Base-by-base conservation (phyloP, 2,888 invertebrate species). In the Temnothorax ravouxi region DNA sequence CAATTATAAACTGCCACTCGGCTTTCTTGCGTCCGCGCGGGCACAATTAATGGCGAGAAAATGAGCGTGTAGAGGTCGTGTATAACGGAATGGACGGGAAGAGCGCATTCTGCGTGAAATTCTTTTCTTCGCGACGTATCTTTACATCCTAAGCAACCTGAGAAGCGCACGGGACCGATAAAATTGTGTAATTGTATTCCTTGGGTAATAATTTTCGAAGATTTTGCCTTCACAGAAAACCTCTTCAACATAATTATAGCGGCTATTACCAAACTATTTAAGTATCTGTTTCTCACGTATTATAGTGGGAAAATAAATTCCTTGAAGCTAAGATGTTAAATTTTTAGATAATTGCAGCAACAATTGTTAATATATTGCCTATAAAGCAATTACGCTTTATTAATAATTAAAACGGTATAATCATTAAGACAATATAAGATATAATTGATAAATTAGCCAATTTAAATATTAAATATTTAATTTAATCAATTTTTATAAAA, bases 11-110 rank as follows among this genome's bases (percentile, higher is more conserved):
- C 56, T 44, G 25, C 3, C 18, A 25, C 47, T 59, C 34, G 21
- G 11, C 13, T 71, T 71, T 47, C 59, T 59, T 79, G 13, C 69
- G 11, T 59, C 18, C 59, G 21, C 71, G 21, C 18, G 61, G 59
- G 38, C 47, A 80, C 72, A n/a, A n/a, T n/a, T n/a, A 80, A 80
- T 80, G 47, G 59, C 79, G 72, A 80, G 72, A 61, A 59, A 80
- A 80, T 80, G 59, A 80, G 59, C 47, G 71, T 59, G 56, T 71
- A 71, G 47, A 34, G 44, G 21, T 79, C 79, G 56, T 21, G 34
- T 47, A 64, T 29, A 59, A 80, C 72, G 18, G 47, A 11, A 38
- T 77, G 67, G 44, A 77, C 67, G 54, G 38, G 13, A 80, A 72
- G 72, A 80, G 13, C 59, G 79, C 34, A 44, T 69, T 59, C 71